Percentiles rank a stretch among this genome's conserved stretches.
These are phyloP conservation scores for Odontomachus brunneus DNA, from an alignment of 1,140 invertebrate species.

Conservation along the genomic window DNA sequence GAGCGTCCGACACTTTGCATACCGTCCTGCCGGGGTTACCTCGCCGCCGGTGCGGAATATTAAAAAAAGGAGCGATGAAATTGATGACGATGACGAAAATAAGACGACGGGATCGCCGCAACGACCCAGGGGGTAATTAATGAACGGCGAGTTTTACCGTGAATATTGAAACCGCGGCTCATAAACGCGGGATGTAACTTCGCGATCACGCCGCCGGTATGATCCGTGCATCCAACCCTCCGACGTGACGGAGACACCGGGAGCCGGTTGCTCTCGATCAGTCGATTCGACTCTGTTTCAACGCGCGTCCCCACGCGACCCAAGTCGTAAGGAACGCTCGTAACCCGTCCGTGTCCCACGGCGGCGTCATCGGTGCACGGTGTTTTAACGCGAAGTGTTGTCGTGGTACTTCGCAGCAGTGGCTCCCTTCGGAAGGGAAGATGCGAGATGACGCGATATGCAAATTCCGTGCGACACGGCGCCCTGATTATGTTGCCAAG, in stretches of 20 bases:
- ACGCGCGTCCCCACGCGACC: conserved; percentile 1
- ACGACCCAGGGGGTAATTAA: background rate
- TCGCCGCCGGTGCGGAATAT: background rate
- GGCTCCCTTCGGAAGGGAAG: conserved; percentile 42
- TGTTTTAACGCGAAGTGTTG: conserved; percentile 36
- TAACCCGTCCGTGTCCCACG: conserved; percentile 17
- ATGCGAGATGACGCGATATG: too few species aligned
- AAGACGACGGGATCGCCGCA: background rate
- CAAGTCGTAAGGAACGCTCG: background rate
- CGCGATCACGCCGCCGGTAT: too few species aligned
- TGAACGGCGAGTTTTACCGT: background rate
- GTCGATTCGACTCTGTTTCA: background rate
- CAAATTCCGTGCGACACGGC: too few species aligned
- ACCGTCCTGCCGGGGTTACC: background rate
- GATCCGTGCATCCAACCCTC: background rate
- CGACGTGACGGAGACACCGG: background rate
- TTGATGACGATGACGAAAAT: background rate
- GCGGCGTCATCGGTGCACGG: conserved; percentile 3
- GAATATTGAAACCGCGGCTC: conserved; percentile 13
- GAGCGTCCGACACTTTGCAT: background rate
- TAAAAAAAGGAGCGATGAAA: background rate
- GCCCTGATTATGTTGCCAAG: conserved; percentile 47
- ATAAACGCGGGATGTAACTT: background rate
- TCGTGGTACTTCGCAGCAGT: conserved; percentile 10
- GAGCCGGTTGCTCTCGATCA: conserved; percentile 4